Conservation (phyloP, 2,797 vertebrate species). For the Simalia tracyae region DNA sequence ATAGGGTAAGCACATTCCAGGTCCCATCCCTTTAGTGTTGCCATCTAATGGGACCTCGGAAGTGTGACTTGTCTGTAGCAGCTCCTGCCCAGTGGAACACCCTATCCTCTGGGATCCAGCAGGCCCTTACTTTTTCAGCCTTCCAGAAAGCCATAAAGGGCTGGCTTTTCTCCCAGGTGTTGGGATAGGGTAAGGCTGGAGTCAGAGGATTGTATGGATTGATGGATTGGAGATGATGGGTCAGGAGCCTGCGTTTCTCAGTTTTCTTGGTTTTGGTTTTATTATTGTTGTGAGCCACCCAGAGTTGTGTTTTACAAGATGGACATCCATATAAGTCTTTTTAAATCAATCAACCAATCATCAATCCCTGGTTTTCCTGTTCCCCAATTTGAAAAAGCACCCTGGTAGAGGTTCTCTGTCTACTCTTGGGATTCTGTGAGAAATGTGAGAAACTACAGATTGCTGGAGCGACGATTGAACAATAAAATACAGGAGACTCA, state of each 20-base stretch:
- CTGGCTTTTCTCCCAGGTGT: neutral
- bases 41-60: neutral
- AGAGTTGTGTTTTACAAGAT: neutral
- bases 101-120: neutral
- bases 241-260: neutral
- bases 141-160: neutral
- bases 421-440: neutral
- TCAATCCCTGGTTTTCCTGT: neutral
- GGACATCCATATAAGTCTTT: neutral
- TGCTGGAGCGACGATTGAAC: neutral
- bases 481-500: neutral
- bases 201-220: neutral
- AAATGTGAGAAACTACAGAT: neutral
- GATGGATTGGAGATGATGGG: neutral
- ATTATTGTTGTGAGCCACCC: neutral
- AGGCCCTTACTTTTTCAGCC: neutral
- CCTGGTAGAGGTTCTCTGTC: neutral
- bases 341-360: neutral
- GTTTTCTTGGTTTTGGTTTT: neutral
- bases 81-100: neutral
- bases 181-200: neutral
- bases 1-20: neutral
- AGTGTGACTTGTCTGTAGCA: neutral
- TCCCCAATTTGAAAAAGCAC: neutral
- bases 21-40: neutral